Evolutionary conservation across 1,140 invertebrate genomes (phyloP).

Genomic region (Hyles euphorbiae): DNA sequence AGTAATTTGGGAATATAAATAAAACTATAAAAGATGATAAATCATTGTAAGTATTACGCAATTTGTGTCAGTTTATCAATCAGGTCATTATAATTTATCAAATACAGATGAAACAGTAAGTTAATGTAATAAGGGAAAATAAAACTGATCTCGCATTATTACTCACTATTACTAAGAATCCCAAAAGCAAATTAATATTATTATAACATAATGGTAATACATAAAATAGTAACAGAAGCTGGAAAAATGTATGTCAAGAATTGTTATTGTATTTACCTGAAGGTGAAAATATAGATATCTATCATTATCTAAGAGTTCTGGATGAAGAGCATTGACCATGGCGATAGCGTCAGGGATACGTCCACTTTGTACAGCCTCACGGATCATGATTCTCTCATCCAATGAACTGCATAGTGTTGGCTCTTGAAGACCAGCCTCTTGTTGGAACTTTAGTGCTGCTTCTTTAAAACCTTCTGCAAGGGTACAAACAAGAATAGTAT

Average conservation of each 20-base stretch:
- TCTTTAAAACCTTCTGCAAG: conserved; percentile 96
- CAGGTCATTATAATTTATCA: no score
- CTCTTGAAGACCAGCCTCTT: conserved; percentile 93
- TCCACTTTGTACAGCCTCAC: conserved; percentile 95
- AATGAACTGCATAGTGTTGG: conserved; percentile 91
- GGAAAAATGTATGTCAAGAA: background rate
- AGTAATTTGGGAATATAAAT: no score
- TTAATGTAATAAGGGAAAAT: no score
- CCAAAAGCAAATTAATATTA: no score
- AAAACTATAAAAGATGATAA: no score
- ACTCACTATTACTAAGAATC: no score
- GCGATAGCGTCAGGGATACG: conserved; percentile 94
- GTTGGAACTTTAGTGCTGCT: conserved; percentile 97
- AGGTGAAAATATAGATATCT: conserved; percentile 97
- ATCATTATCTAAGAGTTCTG: conserved; percentile 96
- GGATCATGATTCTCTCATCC: conserved; percentile 95
- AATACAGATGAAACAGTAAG: no score
- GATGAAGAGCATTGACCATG: conserved; percentile 95
- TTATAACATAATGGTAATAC: no score
- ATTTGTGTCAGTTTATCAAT: no score
- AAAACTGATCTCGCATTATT: no score
- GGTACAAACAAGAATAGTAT: background rate
- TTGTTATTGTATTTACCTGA: conserved; percentile 77
- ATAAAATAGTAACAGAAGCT: no score
- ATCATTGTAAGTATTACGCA: no score